Base-by-base conservation (phyloP, 1,140 invertebrate genomes). In the Catajapyx aquilonaris region DNA sequence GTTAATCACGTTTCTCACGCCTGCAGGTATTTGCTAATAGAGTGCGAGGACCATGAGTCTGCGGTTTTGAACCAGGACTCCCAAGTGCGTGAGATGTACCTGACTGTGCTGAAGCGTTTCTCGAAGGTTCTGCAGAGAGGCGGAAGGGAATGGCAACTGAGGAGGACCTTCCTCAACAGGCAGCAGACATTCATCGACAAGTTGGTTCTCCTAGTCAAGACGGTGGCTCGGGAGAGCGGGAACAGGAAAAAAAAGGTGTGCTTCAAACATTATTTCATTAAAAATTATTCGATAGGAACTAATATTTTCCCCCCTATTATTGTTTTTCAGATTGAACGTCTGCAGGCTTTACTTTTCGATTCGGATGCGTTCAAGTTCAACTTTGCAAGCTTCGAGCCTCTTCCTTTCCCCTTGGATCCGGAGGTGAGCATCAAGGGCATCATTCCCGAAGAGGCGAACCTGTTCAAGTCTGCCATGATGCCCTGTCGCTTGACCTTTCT, bases 381-480 rank as follows among this genome's bases (percentile, higher is more conserved):
- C 61, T 91, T 96, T 59, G 66, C 74, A 0, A 76, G 76, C 52
- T 91, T 95, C 59, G 88, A 94, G 47, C 76, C 85, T 0, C 71
- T 95, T 41, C 85, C 87, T 1, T 78, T 97, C 49, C 90, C 91
- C 1, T 59, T 98, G 13, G 88, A 98, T 64, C 91, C 93, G 0
- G 76, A 76, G 42, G 74, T 95, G 18, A 71, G 66, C 36, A 86
- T 96, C 25, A 83, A 75, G 52, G 88, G 85, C 31, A 90, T 97
- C 30, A 65, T 90, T 31, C 70, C 88, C 0, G 76, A 77, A 51
- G 81, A 81, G 64, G 87, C 91, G 0, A 81, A 74, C 34, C 62
- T 99, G 0, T 98, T 97, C 56, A 97, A 97, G 58, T 95, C 88
- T 20, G 85, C 87, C 3, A 61, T 96, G 30, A 97, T 96, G 88